Conservation (phyloP, 1,140 invertebrate genomes). For the Musca vetustissima region DNA sequence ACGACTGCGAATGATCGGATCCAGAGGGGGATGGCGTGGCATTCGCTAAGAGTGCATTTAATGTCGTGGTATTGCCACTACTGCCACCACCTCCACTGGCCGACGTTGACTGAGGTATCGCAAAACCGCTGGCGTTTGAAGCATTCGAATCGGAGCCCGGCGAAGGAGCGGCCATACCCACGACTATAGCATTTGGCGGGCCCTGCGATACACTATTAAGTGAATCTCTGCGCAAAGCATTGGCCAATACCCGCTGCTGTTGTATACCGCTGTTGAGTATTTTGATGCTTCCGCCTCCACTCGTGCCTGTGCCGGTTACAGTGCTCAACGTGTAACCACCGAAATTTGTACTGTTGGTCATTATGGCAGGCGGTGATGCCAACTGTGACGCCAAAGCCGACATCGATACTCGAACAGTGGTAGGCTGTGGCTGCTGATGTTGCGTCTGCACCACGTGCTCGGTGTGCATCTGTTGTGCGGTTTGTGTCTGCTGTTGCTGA, state of each 20-base stretch:
- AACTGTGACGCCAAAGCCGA: conserved; percentile 53
- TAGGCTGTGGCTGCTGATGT: conserved; percentile 26
- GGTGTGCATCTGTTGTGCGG: conserved; percentile 31
- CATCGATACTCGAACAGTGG: conserved; percentile 52
- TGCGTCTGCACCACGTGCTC: not conserved
- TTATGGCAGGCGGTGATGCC: conserved; percentile 52
- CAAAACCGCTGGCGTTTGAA: conserved; percentile 52
- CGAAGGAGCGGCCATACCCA: conserved; percentile 51
- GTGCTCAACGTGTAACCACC: conserved; percentile 44
- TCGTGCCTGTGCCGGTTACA: conserved; percentile 32
- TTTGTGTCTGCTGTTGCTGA: conserved; percentile 34
- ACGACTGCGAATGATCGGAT: conserved; percentile 51
- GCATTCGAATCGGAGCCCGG: conserved; percentile 54
- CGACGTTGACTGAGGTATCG: conserved; percentile 41
- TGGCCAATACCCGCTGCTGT: conserved; percentile 44
- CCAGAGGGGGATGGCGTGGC: conserved; percentile 50
- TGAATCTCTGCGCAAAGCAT: conserved; percentile 43
- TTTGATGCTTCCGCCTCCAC: conserved; percentile 39
- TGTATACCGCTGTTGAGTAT: conserved; percentile 45
- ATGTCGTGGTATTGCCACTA: conserved; percentile 22
- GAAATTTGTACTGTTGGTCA: conserved; percentile 50
- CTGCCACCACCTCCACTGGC: conserved; percentile 19
- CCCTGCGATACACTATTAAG: conserved; percentile 24
- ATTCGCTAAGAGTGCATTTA: conserved; percentile 42
- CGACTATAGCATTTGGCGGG: conserved; percentile 48